Base-by-base conservation (phyloP, 2,888 invertebrate genomes). In the Lypha dubia region DNA sequence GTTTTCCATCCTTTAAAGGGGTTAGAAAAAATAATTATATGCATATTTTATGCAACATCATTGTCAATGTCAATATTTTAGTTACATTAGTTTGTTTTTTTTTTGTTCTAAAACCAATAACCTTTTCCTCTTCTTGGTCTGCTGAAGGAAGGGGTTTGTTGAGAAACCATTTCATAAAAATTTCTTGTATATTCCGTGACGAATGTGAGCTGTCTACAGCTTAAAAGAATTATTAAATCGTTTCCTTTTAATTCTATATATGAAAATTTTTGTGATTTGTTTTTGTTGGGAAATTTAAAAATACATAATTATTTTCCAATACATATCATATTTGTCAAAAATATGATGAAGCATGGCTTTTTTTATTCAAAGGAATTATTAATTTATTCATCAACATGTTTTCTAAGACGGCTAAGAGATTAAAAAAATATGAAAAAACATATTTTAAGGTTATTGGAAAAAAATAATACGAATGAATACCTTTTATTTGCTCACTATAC, bases 1-100 rank as follows among this genome's bases (percentile, higher is more conserved):
- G 17, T 70, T 56, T 67, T 46, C 41, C 15, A 60, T 49, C 13
- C 20, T 51, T 35, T 9, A 44, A 76, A 49, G 46, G 77, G 62
- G 1, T 28, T 28, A 20, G 28, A 15, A 1, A 0, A 17, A 28
- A 24, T 71, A 79, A 79, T 83, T 71, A 79, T 70, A 79, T 79
- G 84, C 76, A 62, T 58, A 77, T 77, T 84, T 80, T 73, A 80
- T 76, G 84, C 76, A 62, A 38, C 53, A 62, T 84, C 71, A 79
- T 75, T n/a, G 28, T 15, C 62, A 28, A 49, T 71, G 49, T 63
- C 51, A 68, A 70, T 71, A 41, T 70, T 58, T 49, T 17, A 13
- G 51, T 7, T 38, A 22, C 28, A 56, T 49, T 20, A 15, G 17
- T 4, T 49, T 46, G 2, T 60, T 71, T 46, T 46, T 1, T 63